These are phyloP conservation scores for Digitonthophagus gazella DNA, from an alignment of 2,888 invertebrate genomes.

Conservation along the genomic window DNA sequence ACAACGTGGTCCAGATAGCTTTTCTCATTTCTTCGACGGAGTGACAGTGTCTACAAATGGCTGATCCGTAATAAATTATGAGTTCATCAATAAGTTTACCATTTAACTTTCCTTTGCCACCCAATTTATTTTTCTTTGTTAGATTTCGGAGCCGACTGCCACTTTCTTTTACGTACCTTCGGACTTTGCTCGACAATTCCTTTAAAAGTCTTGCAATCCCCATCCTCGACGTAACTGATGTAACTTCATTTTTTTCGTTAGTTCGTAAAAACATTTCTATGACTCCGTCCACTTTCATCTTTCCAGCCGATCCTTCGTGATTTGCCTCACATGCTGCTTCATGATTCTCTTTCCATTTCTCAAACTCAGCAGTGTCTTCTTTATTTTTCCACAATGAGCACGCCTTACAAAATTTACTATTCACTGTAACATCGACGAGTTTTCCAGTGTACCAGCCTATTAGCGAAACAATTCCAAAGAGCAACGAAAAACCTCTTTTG, in stretches of 20 bases:
- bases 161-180: too few species aligned
- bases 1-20: background rate
- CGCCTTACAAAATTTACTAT: slow-evolving; percentile 28
- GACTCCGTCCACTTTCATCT: slow-evolving; percentile 30
- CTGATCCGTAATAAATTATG: slow-evolving; percentile 15
- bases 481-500: slow-evolving; percentile 19
- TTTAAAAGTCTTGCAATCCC: slow-evolving; percentile 33
- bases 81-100: slow-evolving; percentile 28
- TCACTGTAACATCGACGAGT: slow-evolving; percentile 29
- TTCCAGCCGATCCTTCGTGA: slow-evolving; percentile 32
- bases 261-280: slow-evolving; percentile 2
- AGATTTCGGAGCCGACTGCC: slow-evolving; percentile 28
- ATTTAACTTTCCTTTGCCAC: slow-evolving; percentile 25
- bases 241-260: slow-evolving; percentile 22
- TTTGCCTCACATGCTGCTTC: slow-evolving; percentile 29
- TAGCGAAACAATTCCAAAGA: slow-evolving; percentile 28
- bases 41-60: background rate
- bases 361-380: slow-evolving; percentile 29
- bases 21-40: background rate
- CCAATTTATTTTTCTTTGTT: slow-evolving; percentile 24
- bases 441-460: slow-evolving; percentile 29
- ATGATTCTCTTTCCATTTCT: slow-evolving; percentile 29
- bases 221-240: slow-evolving; percentile 30
- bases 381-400: slow-evolving; percentile 29
- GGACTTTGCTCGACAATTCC: too few species aligned